Base-by-base conservation (phyloP, 2,113 vertebrate genomes). In the Ranitomeya imitator region DNA sequence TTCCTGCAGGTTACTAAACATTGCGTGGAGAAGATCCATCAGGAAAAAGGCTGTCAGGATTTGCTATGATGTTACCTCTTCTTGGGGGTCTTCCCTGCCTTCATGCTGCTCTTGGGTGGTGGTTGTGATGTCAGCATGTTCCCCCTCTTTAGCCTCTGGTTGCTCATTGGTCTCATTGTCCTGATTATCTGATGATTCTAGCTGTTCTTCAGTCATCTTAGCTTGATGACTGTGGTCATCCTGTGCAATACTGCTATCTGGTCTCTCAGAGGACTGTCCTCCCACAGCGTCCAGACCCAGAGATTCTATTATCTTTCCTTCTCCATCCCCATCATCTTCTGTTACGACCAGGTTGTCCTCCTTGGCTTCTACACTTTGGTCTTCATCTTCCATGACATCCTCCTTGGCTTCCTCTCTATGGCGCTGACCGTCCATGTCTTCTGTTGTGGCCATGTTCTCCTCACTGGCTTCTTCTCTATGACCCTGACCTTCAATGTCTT, bases 61-160 rank as follows among this genome's bases (percentile, higher is more conserved):
- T 45, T 74, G n/a, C 21, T 78, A 81, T 81, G 61, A 83, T 3
- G 65, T 83, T 83, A 83, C 82, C 82, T 83, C 63, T 59, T 63
- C 79, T 81, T 3, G 6, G 8, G 57, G 1, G 16, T 57, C 54
- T 60, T 74, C 71, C 15, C 31, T 19, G 51, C 55, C 31, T 51
- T 45, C 19, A 13, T 37, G 18, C 26, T 13, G 15, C 26, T 81
- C 57, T 61, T 10, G 12, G 8, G 12, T 45, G 8, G 12, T 45
- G 7, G 31, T 45, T 6, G 23, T 52, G 10, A 31, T 19, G 0
- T 82, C 80, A 19, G 26, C 31, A 19, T 15, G 9, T 19, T 63
- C 6, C 6, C 15, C 80, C 16, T 4, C n/a, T 61, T 16, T 45
- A 19, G 19, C 31, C 31, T 65, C 60, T 55, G 59, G n/a, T 15